phyloP scores from a whole-genome alignment of 2,888 invertebrate genomes.

The Elmis aenea region DNA sequence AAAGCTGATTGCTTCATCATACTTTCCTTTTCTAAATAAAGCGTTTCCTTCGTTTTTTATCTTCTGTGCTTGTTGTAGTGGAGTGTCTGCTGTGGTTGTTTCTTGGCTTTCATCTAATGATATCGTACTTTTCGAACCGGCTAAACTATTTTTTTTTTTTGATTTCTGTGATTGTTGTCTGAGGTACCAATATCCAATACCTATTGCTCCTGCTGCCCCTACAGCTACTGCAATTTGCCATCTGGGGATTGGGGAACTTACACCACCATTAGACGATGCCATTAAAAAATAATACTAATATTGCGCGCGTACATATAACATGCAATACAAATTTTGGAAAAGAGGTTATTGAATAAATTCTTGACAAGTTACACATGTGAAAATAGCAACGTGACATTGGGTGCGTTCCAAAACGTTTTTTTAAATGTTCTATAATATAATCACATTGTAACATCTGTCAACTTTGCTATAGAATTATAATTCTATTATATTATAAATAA shows the following conservation, averaged over 20 bases:
- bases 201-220: conserved; percentile 72
- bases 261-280: conserved; percentile 26
- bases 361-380: background rate
- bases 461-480: no score
- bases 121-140: conserved; percentile 19
- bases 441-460: no score
- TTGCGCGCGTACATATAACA: background rate
- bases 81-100: conserved; percentile 46
- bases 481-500: no score
- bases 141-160: conserved; percentile 34
- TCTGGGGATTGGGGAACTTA: conserved; percentile 56
- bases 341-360: background rate
- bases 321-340: background rate
- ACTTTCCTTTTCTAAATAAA: conserved; percentile 80
- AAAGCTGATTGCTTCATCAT: conserved; percentile 80
- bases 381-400: no score
- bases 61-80: conserved; percentile 68
- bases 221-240: conserved; percentile 85
- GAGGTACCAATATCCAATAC: conserved; percentile 75
- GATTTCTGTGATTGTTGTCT: conserved; percentile 55
- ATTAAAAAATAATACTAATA: conserved; percentile 13
- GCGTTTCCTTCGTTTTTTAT: conserved; percentile 86
- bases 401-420: no score
- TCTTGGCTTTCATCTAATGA: conserved; percentile 27
- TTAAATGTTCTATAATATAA: no score